These are phyloP conservation scores for Leptopterna dolabrata DNA, from an alignment of 2,888 invertebrate genomes.

Conservation along the genomic window DNA sequence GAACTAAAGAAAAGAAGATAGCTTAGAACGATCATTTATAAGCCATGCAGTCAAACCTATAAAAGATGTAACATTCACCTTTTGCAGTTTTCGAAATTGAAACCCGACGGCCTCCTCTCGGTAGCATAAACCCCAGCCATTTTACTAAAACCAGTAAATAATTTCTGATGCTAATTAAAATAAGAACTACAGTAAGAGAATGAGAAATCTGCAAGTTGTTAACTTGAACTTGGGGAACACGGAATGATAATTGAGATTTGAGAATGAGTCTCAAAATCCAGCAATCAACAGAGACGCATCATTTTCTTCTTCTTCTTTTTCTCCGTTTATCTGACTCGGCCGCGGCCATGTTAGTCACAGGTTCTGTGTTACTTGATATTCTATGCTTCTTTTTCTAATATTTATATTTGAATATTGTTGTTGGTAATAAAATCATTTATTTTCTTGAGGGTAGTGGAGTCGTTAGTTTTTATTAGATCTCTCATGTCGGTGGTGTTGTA, in stretches of 20 bases:
- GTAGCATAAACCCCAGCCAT: slow-evolving; percentile 57
- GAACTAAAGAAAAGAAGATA: too few relatives aligned
- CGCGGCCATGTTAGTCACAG: too few relatives aligned
- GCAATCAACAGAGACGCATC: slow-evolving; percentile 34
- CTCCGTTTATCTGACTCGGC: too few relatives aligned
- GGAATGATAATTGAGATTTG: background rate
- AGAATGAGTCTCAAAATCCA: slow-evolving; percentile 12
- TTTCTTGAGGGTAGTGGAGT: too few relatives aligned
- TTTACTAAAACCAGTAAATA: background rate
- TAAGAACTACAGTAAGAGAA: background rate
- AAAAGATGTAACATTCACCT: slow-evolving; percentile 78
- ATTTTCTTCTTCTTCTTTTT: background rate
- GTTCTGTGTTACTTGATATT: too few relatives aligned
- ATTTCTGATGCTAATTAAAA: background rate
- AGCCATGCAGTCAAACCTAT: too few relatives aligned
- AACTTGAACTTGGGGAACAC: background rate
- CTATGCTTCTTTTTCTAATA: too few relatives aligned
- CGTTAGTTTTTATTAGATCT: too few relatives aligned
- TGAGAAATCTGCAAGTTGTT: background rate
- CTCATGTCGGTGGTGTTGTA: too few relatives aligned
- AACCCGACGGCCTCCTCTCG: slow-evolving; percentile 71
- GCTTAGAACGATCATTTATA: too few relatives aligned
- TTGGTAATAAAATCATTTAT: too few relatives aligned
- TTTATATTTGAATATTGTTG: too few relatives aligned
- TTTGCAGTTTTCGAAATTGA: slow-evolving; percentile 86